Percentiles rank a stretch among this genome's conserved stretches.
Conservation (phyloP, 2,888 invertebrate genomes). For the Campoplex capitator region DNA sequence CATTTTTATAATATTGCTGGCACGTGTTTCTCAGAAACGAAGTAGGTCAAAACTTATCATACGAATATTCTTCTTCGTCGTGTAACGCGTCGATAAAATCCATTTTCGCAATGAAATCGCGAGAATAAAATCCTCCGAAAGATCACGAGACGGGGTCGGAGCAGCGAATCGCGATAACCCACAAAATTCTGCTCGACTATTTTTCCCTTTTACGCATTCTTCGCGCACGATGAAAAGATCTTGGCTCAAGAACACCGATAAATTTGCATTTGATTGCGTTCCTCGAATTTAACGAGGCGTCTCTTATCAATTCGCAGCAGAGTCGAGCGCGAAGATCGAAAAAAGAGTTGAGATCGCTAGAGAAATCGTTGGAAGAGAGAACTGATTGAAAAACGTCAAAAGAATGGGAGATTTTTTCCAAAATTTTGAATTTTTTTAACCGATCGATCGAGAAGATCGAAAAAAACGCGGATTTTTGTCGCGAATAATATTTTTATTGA, state of each 20-base stretch:
- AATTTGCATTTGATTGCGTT: not conserved
- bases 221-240: not conserved
- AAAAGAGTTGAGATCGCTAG: not conserved
- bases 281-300: not conserved
- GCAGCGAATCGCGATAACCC: conserved; percentile 60
- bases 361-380: too few species aligned
- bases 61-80: not conserved
- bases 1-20: not conserved
- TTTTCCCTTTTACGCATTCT: not conserved
- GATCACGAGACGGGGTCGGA: conserved; percentile 46
- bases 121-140: not conserved
- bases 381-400: not conserved
- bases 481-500: too few species aligned
- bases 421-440: too few species aligned
- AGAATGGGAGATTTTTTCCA: not conserved
- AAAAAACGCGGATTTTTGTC: too few species aligned
- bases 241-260: not conserved
- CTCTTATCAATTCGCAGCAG: not conserved
- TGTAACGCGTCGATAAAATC: conserved; percentile 36
- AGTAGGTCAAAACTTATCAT: conserved; percentile 49
- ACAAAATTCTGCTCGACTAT: not conserved
- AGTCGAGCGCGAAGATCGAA: not conserved
- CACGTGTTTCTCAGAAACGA: not conserved
- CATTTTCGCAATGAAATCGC: conserved; percentile 14
- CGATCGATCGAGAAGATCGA: too few species aligned